Evolutionary conservation across 2,888 invertebrate species (phyloP), one percentile per base, ranked within the genome.

Genomic region (Netelia fuscicornis): DNA sequence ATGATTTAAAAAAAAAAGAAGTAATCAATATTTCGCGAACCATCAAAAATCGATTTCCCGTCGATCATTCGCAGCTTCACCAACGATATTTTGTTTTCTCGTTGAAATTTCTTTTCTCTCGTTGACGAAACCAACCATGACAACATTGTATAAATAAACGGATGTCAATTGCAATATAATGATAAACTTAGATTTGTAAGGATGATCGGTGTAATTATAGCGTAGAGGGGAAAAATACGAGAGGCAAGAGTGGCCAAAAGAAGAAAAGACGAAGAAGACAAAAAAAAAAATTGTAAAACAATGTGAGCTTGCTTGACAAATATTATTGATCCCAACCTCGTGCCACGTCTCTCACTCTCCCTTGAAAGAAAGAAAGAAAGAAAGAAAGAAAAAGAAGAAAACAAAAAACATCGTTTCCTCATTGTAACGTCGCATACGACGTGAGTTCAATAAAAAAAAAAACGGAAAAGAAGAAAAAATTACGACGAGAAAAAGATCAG

Each of bases 141-240:
- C 65, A 85, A 85, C 76, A 85, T 82, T 90, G 88, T 87, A 90
- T 87, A 90, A 89, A 89, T 89, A 88, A 89, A 91, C 90, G 85
- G 84, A 90, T 91, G 91, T 91, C 91, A 91, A 91, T 91, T 91
- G 90, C 89, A 89, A 90, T 90, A 89, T 87, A 88, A 88, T 87
- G 83, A 89, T 20, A 89, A 89, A 88, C 84, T 86, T 86, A 89
- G 76, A 81, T 81, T 77, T 82, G 54, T 87, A 86, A 86, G 84
- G 74, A 81, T 58, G 81, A 88, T 85, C 72, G 79, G 65, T 76
- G 72, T 76, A 85, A 67, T 37, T 30, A 58, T 65, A 81, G 52
- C n/a, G 78, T 23, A 75, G 74, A 84, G 30, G 72, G 60, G 65
- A 58, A 78, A 44, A 58, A 79, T 83, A 78, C 64, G 65, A 78